These are phyloP conservation scores for Drosophila demipolita DNA, from an alignment of 2,888 invertebrate species.

Conservation along the genomic window DNA sequence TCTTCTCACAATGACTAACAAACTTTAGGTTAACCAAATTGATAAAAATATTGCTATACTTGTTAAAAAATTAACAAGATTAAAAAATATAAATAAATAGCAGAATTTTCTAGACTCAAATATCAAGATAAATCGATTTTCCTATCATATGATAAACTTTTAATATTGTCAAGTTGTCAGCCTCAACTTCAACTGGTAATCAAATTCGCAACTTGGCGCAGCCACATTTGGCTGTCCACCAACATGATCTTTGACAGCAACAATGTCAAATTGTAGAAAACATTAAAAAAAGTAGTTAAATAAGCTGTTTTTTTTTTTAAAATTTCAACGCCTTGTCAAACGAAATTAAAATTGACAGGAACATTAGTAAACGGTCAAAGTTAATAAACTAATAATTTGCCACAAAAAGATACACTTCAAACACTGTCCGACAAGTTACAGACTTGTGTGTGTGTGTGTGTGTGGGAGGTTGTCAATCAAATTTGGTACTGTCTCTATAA, in stretches of 20 bases:
- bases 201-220: not conserved
- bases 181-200: not conserved
- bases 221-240: not conserved
- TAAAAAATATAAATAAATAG: not conserved
- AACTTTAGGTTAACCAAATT: not conserved
- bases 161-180: not conserved
- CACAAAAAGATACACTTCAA: slow-evolving; percentile 6
- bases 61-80: not conserved
- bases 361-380: slow-evolving; percentile 1
- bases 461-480: slow-evolving; percentile 48
- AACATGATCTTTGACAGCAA: not conserved
- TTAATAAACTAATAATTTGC: slow-evolving; percentile 12
- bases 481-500: slow-evolving; percentile 7
- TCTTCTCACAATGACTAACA: not conserved
- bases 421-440: not conserved
- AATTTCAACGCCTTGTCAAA: not conserved
- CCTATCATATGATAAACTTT: not conserved
- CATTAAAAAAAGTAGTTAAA: not conserved
- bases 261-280: not conserved
- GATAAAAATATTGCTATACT: not conserved
- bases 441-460: not conserved
- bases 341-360: slow-evolving; percentile 2
- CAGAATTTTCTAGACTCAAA: not conserved
- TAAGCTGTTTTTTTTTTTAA: not conserved
- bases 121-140: not conserved